Evolutionary conservation across 2,113 vertebrate species (phyloP), one percentile per base, ranked within the genome.

Genomic region (Labeo catla): DNA sequence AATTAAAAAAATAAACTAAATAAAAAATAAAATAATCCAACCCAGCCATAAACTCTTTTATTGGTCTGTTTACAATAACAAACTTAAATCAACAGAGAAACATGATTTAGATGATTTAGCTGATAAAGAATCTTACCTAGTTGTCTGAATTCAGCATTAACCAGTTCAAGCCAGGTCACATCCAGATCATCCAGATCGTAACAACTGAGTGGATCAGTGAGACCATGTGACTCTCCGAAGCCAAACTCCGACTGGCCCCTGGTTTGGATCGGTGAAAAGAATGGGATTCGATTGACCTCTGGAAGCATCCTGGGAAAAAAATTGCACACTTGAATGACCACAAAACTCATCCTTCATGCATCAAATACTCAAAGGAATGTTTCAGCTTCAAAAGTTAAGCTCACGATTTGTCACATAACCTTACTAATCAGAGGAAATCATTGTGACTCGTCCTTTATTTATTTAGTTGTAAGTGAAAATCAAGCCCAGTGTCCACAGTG

Each of bases 171-270:
- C 98, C 98, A 99, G 90, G 94, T 95, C 43, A 97, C 97, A 21
- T 99, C 98, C 6, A 97, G 95, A 91, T 99, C 98, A 0, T 99
- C 97, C 94, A 99, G 95, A 95, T 99, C 96, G n/a, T 99, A 99
- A 92, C 95, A 96, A 92, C 95, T 96, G 90, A 96, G 86, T 50
- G 93, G 95, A 52, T 96, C 94, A 81, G 81, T 50, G 10, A 95
- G 92, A 19, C 89, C 81, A 54, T 83, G 81, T 52, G 83, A 66
- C 47, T 76, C 87, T 78, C 87, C 59, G 4, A 87, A 87, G 15
- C 84, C 79, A 36, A 76, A 79, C 23, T 90, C 81, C 36, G 85
- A 21, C 79, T 88, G 39, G 21, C 61, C 81, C 87, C 86, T 11
- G 86, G 39, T 59, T 50, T 52, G 86, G 77, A 85, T 86, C 23